Base-by-base conservation (phyloP, 1,140 invertebrate genomes). In the Stegodyphus dumicola region DNA sequence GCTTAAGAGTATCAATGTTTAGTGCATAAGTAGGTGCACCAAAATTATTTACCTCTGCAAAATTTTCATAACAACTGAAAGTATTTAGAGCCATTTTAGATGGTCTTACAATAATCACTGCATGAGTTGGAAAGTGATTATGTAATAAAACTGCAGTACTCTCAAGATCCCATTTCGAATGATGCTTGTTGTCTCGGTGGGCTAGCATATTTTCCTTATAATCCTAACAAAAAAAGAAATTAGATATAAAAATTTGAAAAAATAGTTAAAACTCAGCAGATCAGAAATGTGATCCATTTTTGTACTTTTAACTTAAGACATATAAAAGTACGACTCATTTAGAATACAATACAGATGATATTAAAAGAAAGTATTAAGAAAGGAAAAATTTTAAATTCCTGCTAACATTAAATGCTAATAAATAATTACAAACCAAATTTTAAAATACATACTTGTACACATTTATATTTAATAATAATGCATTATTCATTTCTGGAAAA, bases 51-150 rank as follows among this genome's bases (percentile, higher is more conserved):
- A 93, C 93, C 51, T 92, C 92, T 49, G 97, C 94, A 92, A 97
- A 97, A 91, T 97, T 97, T 89, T 95, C 93, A 90, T 94, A 97
- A 88, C 95, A 96, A 89, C 94, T 95, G 90, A 95, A 96, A 54
- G 94, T 95, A 87, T 94, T 94, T 83, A 94, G 93, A 88, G 95
- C 93, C 93, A 96, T 95, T 89, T 94, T 94, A 89, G 87, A 92
- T 70, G 95, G 94, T 88, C 93, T 93, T 11, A 97, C 92, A 79
- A 96, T 93, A 83, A 96, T 91, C 51, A 97, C 92, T 88, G 95
- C 93, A 87, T 93, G 93, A 52, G 92, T 89, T 9, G 93, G 93
- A 91, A 96, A 97, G 81, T 92, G 92, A 54, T 91, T 89, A 69
- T 93, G 92, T 52, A 97, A 90, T 77, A 95, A 89, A 65, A 91